Percentiles rank a stretch among this genome's conserved stretches.
These are phyloP conservation scores for Grus americana DNA, from an alignment of 2,113 vertebrate genomes.

Conservation along the genomic window DNA sequence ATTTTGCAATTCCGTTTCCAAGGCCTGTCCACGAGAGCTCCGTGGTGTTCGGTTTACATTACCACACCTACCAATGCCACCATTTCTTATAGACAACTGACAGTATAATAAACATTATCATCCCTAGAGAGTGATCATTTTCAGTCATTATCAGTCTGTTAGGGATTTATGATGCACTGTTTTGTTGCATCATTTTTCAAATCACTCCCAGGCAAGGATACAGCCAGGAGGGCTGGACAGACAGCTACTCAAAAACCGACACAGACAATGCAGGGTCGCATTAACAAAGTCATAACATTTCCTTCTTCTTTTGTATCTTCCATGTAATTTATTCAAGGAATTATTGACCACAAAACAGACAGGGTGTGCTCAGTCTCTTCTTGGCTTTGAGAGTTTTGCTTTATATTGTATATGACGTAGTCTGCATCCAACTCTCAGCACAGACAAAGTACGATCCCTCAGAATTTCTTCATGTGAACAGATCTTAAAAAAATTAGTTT, in stretches of 20 bases:
- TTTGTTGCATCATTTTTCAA: background rate
- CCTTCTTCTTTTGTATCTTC: background rate
- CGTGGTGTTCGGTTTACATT: background rate
- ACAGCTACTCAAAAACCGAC: background rate
- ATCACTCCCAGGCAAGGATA: background rate
- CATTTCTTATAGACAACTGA: background rate
- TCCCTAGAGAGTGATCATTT: background rate
- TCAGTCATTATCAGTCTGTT: background rate
- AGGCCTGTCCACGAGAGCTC: background rate
- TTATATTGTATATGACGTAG: background rate
- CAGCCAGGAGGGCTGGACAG: background rate
- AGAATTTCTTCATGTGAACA: background rate
- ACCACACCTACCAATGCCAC: background rate
- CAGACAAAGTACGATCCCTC: background rate
- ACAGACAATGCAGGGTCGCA: background rate
- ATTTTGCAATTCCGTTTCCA: background rate
- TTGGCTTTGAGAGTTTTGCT: background rate
- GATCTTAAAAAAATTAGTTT: background rate
- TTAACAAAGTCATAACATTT: background rate
- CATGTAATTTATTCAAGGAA: slow-evolving; percentile 23
- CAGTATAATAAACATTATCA: background rate
- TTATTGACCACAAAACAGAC: background rate
- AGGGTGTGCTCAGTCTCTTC: background rate
- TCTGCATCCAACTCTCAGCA: background rate
- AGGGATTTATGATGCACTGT: background rate